These are phyloP conservation scores for Leptocoma aspasia DNA, from an alignment of 2,113 vertebrate species.

Conservation along the genomic window DNA sequence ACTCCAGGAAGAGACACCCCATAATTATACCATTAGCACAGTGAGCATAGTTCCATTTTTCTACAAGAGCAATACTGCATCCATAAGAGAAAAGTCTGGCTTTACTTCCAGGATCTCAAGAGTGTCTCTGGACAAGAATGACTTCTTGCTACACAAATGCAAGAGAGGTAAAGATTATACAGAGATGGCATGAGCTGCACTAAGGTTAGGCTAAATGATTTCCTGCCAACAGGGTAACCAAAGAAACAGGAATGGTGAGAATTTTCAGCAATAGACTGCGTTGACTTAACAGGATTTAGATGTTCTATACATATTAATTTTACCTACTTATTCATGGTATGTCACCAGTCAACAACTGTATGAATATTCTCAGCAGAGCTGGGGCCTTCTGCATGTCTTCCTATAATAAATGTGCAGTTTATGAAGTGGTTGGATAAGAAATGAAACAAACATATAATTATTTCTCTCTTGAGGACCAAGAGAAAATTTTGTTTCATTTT, in stretches of 20 bases:
- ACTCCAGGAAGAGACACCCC: not conserved
- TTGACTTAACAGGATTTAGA: not conserved
- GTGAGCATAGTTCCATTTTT: not conserved
- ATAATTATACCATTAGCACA: conserved; percentile 44
- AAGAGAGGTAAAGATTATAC: not conserved
- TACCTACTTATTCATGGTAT: not conserved
- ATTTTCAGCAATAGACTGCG: not conserved
- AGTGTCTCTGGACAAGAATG: not conserved
- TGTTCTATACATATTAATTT: not conserved
- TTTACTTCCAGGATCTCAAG: not conserved
- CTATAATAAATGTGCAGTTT: not conserved
- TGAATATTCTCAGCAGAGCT: not conserved
- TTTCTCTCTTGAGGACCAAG: not conserved
- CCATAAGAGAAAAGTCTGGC: not conserved
- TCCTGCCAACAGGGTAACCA: not conserved
- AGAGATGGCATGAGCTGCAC: not conserved
- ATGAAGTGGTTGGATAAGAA: not conserved
- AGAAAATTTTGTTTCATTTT: not conserved
- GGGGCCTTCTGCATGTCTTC: not conserved
- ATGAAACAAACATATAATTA: not conserved
- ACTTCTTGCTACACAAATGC: not conserved
- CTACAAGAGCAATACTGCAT: not conserved
- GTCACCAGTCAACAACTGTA: not conserved
- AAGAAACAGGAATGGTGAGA: not conserved
- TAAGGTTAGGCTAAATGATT: not conserved